Conservation (phyloP, 2,113 vertebrate species). For the Petrocephalus zakoni region DNA sequence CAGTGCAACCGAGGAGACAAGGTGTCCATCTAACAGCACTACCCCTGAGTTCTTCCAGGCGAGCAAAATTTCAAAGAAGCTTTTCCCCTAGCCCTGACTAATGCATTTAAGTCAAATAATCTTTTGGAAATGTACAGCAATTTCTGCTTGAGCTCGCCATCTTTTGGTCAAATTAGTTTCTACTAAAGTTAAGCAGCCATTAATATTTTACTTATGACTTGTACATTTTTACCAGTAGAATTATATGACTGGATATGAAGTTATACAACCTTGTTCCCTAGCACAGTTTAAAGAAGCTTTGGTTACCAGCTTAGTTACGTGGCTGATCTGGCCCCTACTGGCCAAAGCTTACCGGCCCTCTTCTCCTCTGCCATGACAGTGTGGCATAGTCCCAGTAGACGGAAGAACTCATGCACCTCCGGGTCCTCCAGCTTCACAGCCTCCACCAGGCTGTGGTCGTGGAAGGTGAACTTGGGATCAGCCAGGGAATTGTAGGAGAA, state of each 20-base stretch:
- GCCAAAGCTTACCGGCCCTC: conserved; percentile 66
- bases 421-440: conserved; percentile 59
- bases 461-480: conserved; percentile 79
- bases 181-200: background rate
- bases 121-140: background rate
- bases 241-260: background rate
- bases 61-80: background rate
- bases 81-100: background rate
- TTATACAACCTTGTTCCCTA: background rate
- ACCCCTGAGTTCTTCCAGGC: background rate
- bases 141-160: background rate
- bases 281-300: background rate
- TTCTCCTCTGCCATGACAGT: conserved; percentile 92
- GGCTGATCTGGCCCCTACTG: background rate
- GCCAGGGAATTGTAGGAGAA: conserved; percentile 82
- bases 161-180: background rate
- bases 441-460: conserved; percentile 77
- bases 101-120: background rate
- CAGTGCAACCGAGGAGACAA: background rate
- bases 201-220: background rate
- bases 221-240: background rate
- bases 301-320: background rate
- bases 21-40: background rate
- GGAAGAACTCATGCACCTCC: conserved; percentile 73
- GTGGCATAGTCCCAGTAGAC: conserved; percentile 84